Evolutionary conservation across 2,888 invertebrate species (phyloP), one percentile per base, ranked within the genome.

Genomic region (Charanyca ferruginea): DNA sequence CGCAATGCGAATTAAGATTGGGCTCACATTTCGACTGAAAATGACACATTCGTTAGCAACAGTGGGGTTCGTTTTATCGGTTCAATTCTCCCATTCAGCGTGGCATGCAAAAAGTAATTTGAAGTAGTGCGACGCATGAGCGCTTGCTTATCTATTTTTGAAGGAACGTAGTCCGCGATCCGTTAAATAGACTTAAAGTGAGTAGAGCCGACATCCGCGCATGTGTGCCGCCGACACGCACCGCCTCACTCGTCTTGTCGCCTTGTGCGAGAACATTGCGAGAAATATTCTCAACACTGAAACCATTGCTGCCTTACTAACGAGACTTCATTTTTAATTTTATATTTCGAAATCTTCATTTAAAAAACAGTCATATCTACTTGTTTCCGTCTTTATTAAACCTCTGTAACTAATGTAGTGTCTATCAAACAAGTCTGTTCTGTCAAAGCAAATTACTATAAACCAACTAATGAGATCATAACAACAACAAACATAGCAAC

Each of bases 31-130:
- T 88, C 89, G 82, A 86, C 91, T 93, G 93, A 87, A 91, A 91
- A 89, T 92, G 92, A 93, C 93, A 93, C 90, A 92, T 92, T 91
- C 93, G 91, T 93, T 92, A 91, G 88, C 88, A 87, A 89, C 90
- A 91, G 90, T 90, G 88, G 89, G 83, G 83, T 85, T 87, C 89
- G 87, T 92, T 92, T 93, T 90, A 89, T 90, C 93, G 92, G 91
- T 92, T 91, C 93, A 91, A 90, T 93, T 93, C 92, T 85, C 87
- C 88, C 90, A 92, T 92, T 93, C 93, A 94, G 88, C 90, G 90
- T 86, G 87, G 91, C 90, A 91, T 91, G 91, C 91, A 93, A 91
- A 92, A 93, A 92, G 93, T 92, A 94, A 94, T 94, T 93, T 93
- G 90, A 93, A 94, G 90, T 91, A 91, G 88, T 88, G 89, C 86